phyloP scores from a whole-genome alignment of 2,888 invertebrate species.

The Saturnia japonica region DNA sequence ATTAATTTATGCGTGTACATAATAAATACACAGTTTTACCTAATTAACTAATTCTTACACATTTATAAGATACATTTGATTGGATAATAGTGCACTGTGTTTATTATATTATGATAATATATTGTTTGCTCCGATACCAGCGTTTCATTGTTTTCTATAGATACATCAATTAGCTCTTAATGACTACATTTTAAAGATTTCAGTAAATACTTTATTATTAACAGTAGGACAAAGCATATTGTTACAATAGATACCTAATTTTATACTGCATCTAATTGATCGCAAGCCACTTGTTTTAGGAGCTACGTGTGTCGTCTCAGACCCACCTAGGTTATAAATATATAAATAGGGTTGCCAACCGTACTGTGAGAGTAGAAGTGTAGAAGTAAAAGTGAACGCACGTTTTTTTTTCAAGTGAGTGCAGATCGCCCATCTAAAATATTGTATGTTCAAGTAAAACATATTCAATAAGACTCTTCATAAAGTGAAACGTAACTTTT shows the following conservation, averaged over 20 bases:
- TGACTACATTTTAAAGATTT: conserved; percentile 49
- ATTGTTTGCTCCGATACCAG: conserved; percentile 69
- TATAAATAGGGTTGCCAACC: too few species aligned
- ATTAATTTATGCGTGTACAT: conserved; percentile 26
- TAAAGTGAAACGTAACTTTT: too few species aligned
- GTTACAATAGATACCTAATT: not conserved
- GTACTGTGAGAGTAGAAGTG: too few species aligned
- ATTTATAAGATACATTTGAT: conserved; percentile 24
- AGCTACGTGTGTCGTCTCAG: not conserved
- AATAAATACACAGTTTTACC: conserved; percentile 10
- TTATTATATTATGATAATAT: conserved; percentile 45
- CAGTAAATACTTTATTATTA: conserved; percentile 45
- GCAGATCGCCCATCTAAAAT: too few species aligned
- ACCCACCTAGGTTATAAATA: too few species aligned
- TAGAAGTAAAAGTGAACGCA: too few species aligned
- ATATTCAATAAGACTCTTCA: too few species aligned
- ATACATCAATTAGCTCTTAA: conserved; percentile 45
- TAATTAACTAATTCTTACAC: conserved; percentile 10
- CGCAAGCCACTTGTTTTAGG: not conserved
- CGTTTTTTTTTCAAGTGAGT: too few species aligned
- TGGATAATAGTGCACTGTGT: conserved; percentile 53
- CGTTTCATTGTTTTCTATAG: conserved; percentile 58
- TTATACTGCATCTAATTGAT: not conserved
- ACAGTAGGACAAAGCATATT: conserved; percentile 34
- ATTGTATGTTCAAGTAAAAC: too few species aligned